Evolutionary conservation across 2,113 vertebrate species (phyloP), one percentile per base, ranked within the genome.

Genomic region (Cinclus cinclus): DNA sequence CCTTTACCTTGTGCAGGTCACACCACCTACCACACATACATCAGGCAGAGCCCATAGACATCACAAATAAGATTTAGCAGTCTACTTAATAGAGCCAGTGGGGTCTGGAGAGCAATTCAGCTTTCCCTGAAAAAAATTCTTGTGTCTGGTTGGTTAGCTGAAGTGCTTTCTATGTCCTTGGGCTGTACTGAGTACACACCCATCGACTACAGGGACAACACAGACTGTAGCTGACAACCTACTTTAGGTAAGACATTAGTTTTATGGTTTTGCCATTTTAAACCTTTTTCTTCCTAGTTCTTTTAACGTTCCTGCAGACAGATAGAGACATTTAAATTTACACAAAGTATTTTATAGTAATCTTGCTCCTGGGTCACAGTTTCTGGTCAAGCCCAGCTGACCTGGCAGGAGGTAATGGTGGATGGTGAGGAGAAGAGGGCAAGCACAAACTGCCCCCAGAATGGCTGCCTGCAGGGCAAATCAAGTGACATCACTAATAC

Each of bases 1-100:
- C 13, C 22, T 70, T 65, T 44, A 44, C 11, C 33, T 60, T 41
- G 31, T 2, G 2, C 53, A 78, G 77, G 67, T 20, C 15, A 23
- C 8, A 52, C 5, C 28, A 37, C 37, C 62, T 33, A 20, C 19
- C 42, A 13, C n/a, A 46, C 1, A 3, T 6, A 10, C 2, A 2
- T 17, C 83, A 90, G 37, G 22, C 33, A 85, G 50, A 65, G n/a
- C 19, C 37, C 44, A 60, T 23, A 60, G 58, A 23, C 21, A 69
- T 27, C 7, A 15, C 4, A 2, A 35, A 8, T 12, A 58, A 56
- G 31, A 71, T 80, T 69, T 39, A 81, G 11, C 9, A 69, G 44
- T 37, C 30, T 25, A 28, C 28, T 55, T 77, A 84, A 64, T 24
- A 22, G 7, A 76, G 49, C 8, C 53, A 68, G 13, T 6, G 7